Base-by-base conservation (phyloP, 2,888 invertebrate genomes). In the Nephrocerus scutellatus region DNA sequence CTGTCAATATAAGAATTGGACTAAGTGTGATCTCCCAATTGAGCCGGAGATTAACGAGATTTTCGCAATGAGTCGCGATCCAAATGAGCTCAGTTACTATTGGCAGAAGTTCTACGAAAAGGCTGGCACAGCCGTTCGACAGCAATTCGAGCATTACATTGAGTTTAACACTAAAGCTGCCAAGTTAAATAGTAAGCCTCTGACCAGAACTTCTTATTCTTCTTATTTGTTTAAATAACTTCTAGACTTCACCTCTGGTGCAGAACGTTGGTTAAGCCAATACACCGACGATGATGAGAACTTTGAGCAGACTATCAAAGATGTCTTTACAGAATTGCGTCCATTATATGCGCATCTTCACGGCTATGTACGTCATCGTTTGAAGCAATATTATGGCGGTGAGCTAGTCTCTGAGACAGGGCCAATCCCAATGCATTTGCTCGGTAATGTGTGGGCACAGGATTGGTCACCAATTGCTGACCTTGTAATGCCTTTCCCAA, bases 391-490 rank as follows among this genome's bases (percentile, higher is more conserved):
- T 49, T 88, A 89, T 59, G 87, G 87, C 1, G 76, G 79, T 23
- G 65, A 74, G 2, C 63, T 81, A 0, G 76, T 81, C 0, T 71
- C 79, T 0, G 75, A 76, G 36, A 75, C 68, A 41, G 85, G 83
- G 43, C 82, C 84, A 0, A 80, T 87, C 35, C 86, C 86, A 2
- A 85, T 82, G 39, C 85, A 86, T 72, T 69, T 87, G 14, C 59
- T 84, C 42, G 84, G 84, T 73, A 69, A 89, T 56, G 82, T 89
- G 81, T 89, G 88, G 88, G 81, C 82, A 0, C 88, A 90, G 62
- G 73, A 75, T 0, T 90, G 88, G 88, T 70, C 68, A 1, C 54
- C 60, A 1, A 60, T 69, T 32, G 63, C 59, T 2, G 55, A 59
- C 3, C 74, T 82, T 50, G 78, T 84, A 2, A 74, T 77, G 2